Conservation (phyloP, 2,888 invertebrate genomes). For the Falcaria lacertinaria region DNA sequence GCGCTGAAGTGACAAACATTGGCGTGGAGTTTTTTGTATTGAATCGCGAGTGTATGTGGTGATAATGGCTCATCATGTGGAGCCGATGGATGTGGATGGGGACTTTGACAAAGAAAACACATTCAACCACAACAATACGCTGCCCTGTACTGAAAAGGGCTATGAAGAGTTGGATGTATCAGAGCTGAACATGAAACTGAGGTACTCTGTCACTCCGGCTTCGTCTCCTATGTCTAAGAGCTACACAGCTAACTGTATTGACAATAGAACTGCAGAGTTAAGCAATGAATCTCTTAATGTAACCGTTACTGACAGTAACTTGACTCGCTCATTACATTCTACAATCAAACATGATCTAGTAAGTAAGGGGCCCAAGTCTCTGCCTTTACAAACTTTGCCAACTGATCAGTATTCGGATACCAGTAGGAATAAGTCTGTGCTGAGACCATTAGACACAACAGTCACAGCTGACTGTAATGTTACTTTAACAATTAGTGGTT, state of each 20-base stretch:
- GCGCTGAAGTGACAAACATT: neutral
- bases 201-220: constrained; percentile 64
- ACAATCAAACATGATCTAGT: constrained; percentile 44
- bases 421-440: constrained; percentile 35
- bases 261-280: constrained; percentile 37
- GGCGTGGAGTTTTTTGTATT: neutral
- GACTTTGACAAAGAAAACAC: constrained; percentile 67
- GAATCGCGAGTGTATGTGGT: neutral
- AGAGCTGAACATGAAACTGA: constrained; percentile 67
- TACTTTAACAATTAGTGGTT: constrained; percentile 37
- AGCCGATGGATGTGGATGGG: constrained; percentile 66
- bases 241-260: constrained; percentile 43
- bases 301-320: constrained; percentile 39
- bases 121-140: constrained; percentile 56
- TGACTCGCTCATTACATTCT: constrained; percentile 58
- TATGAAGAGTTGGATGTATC: constrained; percentile 69
- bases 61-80: constrained; percentile 57
- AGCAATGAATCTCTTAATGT: constrained; percentile 35
- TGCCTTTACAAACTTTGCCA: constrained; percentile 51
- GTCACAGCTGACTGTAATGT: constrained; percentile 28
- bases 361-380: constrained; percentile 42
- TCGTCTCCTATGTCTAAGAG: constrained; percentile 70
- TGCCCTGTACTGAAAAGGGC: constrained; percentile 61
- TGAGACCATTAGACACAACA: constrained; percentile 38
- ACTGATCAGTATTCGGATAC: constrained; percentile 38